Base-by-base conservation (phyloP, 2,113 vertebrate genomes). In the Eupsittula cactorum region DNA sequence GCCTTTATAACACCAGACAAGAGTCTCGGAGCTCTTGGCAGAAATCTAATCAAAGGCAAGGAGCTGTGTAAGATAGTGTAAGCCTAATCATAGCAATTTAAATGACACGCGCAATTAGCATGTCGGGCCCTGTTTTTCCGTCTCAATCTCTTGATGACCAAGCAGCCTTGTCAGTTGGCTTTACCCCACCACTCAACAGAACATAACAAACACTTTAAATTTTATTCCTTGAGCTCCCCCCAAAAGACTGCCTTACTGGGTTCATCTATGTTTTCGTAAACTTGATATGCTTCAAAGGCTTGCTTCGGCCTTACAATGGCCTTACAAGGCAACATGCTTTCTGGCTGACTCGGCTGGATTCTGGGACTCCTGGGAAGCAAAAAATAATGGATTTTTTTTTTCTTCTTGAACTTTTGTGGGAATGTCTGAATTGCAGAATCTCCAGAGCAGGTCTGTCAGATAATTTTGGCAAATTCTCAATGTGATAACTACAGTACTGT, bases 1-100 rank as follows among this genome's bases (percentile, higher is more conserved):
- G 33, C 35, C 59, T 88, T 80, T 44, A 18, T n/a, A 76, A 62
- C 31, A 21, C 2, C 52, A 52, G 93, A 55, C 29, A 55, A 76
- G 42, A 69, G 68, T 9, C 39, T 76, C 46, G 4, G 52, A 75
- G 60, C 41, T n/a, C 65, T 92, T 87, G 57, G 53, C 44, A 76
- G 53, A 73, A 86, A 87, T 76, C 70, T 95, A 89, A 82, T 91
- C 62, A 65, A 84, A 91, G 65, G 57, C 62, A 79, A 85, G 75
- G 63, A 55, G 57, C 44, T 80, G 35, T 86, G 49, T 65, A 31
- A 92, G 93, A 90, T 65, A 94, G 46, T 15, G 39, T 64, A 50
- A 91, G 69, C 44, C 21, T 28, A 84, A 92, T 88, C 52, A 76
- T 2, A 68, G 65, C 37, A 31, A 82, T 91, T 87, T 92, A 85